Percentiles rank a stretch among this genome's conserved stretches.
phyloP scores from a whole-genome alignment of 2,888 invertebrate genomes.

The Lasioglossum malachurum region DNA sequence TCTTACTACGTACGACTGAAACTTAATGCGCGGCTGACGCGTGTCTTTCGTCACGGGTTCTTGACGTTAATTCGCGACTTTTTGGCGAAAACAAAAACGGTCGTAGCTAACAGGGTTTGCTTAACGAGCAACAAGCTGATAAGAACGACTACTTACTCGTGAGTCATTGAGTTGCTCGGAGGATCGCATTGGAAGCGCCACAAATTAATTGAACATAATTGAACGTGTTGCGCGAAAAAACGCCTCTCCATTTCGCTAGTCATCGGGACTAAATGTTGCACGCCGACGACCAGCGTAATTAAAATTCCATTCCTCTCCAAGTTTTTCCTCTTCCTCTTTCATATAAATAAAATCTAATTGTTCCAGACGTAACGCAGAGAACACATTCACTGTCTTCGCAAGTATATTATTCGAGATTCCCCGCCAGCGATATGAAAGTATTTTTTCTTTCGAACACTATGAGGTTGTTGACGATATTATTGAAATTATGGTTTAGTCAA shows the following conservation, averaged over 20 bases:
- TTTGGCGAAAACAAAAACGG: neutral
- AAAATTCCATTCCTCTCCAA: neutral
- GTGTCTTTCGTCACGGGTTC: neutral
- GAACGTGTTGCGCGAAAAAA: neutral
- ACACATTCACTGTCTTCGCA: neutral
- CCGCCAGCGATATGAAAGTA: neutral
- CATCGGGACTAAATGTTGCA: neutral
- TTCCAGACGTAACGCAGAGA: neutral
- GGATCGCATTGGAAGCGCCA: neutral
- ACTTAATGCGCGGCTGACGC: constrained; percentile 14
- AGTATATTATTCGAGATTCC: neutral
- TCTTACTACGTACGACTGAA: constrained; percentile 15
- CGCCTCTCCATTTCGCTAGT: neutral
- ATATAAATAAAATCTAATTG: neutral
- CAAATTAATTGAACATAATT: neutral
- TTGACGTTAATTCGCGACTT: neutral
- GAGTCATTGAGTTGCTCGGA: neutral
- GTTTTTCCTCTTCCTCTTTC: neutral
- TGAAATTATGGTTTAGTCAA: neutral
- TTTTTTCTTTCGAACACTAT: neutral
- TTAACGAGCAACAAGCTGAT: neutral
- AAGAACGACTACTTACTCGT: neutral
- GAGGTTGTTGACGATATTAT: neutral
- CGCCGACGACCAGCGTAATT: neutral
- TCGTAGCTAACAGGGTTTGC: neutral